Conservation (phyloP, 2,113 vertebrate species). For the Cyanoderma ruficeps region DNA sequence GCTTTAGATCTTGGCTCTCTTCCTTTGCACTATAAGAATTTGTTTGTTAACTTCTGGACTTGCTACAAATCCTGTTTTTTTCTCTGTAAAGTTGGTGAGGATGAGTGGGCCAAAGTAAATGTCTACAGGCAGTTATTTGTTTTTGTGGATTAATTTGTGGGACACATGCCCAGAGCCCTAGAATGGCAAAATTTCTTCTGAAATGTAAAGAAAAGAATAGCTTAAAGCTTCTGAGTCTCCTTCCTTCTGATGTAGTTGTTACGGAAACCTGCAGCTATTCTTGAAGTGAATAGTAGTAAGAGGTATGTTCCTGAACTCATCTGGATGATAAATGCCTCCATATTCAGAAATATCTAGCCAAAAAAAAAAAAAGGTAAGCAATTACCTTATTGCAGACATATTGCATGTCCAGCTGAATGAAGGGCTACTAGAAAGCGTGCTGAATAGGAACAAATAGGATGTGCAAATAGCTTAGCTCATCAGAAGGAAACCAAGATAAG, state of each 20-base stretch:
- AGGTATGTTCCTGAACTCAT: not conserved
- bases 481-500: not conserved
- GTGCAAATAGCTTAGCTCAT: not conserved
- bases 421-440: not conserved
- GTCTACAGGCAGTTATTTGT: not conserved
- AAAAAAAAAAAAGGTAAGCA: not conserved
- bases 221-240: not conserved
- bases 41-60: not conserved
- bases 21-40: not conserved
- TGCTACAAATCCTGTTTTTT: not conserved
- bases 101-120: not conserved
- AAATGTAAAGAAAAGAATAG: not conserved
- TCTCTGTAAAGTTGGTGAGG: not conserved
- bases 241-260: not conserved
- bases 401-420: not conserved
- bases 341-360: not conserved
- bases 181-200: not conserved
- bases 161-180: not conserved
- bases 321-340: not conserved
- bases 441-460: not conserved
- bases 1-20: not conserved
- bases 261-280: not conserved
- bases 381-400: not conserved
- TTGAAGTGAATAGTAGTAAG: not conserved
- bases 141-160: not conserved